These are phyloP conservation scores for Notolepis coatsorum DNA, from an alignment of 2,797 vertebrate genomes.

Conservation along the genomic window DNA sequence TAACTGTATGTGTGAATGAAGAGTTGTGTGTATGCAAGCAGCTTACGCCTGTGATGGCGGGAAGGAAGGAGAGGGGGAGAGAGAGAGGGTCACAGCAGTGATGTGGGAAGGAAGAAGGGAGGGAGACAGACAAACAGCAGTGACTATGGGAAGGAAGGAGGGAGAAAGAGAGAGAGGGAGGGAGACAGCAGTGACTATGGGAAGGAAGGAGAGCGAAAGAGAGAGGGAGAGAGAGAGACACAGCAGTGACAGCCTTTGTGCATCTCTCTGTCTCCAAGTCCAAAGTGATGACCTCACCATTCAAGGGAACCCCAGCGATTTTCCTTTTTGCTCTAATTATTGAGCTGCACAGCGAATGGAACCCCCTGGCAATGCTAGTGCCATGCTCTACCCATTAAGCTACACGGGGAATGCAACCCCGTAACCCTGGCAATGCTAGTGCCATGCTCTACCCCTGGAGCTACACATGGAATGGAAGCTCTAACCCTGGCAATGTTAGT, in stretches of 20 bases:
- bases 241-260: conserved; percentile 41
- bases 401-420: too few relatives aligned
- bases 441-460: too few relatives aligned
- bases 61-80: neutral
- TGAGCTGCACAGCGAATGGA: too few relatives aligned
- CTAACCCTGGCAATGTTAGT: too few relatives aligned
- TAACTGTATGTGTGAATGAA: neutral
- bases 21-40: neutral
- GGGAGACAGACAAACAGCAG: too few relatives aligned
- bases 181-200: conserved; percentile 7
- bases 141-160: conserved; percentile 8
- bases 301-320: conserved; percentile 55
- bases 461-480: too few relatives aligned
- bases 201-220: conserved; percentile 10
- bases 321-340: too few relatives aligned
- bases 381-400: too few relatives aligned
- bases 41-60: neutral
- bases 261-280: conserved; percentile 20
- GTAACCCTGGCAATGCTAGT: too few relatives aligned
- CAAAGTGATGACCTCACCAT: conserved; percentile 57
- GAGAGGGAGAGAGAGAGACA: conserved; percentile 18
- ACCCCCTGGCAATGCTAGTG: too few relatives aligned
- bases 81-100: too few relatives aligned
- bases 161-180: conserved; percentile 7
- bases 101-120: conserved; percentile 5